phyloP scores from a whole-genome alignment of 2,888 invertebrate species.

The Hydriomena furcata region DNA sequence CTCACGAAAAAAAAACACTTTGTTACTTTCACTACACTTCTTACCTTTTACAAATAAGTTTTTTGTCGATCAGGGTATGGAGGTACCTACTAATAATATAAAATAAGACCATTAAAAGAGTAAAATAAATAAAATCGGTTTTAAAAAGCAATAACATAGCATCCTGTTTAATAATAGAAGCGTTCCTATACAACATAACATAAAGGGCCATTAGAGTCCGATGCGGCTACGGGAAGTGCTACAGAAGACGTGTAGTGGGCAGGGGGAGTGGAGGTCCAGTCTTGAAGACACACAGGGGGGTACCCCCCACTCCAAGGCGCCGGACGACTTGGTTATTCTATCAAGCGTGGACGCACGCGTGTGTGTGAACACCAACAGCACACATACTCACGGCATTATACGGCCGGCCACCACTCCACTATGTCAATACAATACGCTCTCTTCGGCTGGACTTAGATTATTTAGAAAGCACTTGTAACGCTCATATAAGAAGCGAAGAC shows the following conservation, averaged over 20 bases:
- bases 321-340: constrained; percentile 84
- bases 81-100: too few relatives aligned
- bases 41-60: too few relatives aligned
- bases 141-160: background rate
- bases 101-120: too few relatives aligned
- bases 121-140: background rate
- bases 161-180: constrained; percentile 43
- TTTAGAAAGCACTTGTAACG: constrained; percentile 85
- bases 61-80: too few relatives aligned
- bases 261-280: constrained; percentile 77
- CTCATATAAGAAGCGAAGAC: constrained; percentile 84
- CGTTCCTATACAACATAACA: constrained; percentile 65
- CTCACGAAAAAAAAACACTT: background rate
- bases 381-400: constrained; percentile 73
- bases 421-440: constrained; percentile 84
- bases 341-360: constrained; percentile 79
- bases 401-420: constrained; percentile 83
- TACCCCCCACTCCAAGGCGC: constrained; percentile 59
- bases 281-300: constrained; percentile 78
- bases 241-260: constrained; percentile 80
- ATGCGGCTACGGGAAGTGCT: constrained; percentile 78
- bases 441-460: constrained; percentile 84
- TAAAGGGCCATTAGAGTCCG: constrained; percentile 74
- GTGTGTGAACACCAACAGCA: constrained; percentile 52
- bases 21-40: too few relatives aligned